phyloP scores from a whole-genome alignment of 2,888 invertebrate genomes.

The Hedya salicella region DNA sequence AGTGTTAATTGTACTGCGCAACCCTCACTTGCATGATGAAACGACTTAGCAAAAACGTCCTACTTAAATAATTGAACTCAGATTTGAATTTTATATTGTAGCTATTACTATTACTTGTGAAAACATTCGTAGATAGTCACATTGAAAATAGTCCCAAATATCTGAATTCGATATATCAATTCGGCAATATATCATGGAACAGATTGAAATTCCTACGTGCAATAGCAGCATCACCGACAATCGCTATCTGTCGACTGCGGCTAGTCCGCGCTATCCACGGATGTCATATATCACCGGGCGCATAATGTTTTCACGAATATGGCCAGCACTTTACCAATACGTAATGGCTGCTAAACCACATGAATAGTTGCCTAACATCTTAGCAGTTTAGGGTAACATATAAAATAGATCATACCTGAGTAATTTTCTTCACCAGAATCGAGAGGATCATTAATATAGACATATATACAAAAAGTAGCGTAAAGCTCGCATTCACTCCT shows the following conservation, averaged over 20 bases:
- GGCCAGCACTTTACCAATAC: slow-evolving; percentile 60
- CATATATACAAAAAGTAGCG: background rate
- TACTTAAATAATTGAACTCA: too few relatives aligned
- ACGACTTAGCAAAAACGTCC: background rate
- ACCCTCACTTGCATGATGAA: slow-evolving; percentile 13
- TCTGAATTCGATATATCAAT: background rate
- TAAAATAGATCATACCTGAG: background rate
- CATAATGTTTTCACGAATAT: slow-evolving; percentile 66
- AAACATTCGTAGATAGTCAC: background rate
- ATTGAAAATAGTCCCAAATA: background rate
- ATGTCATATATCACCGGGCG: slow-evolving; percentile 70
- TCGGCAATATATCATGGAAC: slow-evolving; percentile 23
- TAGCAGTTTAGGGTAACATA: background rate
- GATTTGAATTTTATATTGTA: background rate
- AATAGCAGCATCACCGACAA: slow-evolving; percentile 62
- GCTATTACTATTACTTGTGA: background rate
- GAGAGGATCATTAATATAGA: background rate
- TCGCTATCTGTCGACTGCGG: slow-evolving; percentile 60
- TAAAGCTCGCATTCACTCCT: slow-evolving; percentile 17
- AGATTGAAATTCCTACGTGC: slow-evolving; percentile 12
- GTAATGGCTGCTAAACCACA: slow-evolving; percentile 45
- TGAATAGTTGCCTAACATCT: background rate
- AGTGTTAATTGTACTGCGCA: slow-evolving; percentile 39
- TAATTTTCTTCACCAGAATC: background rate
- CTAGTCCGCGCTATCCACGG: slow-evolving; percentile 75